Evolutionary conservation across 2,113 vertebrate genomes (phyloP).

Genomic region (Tricholaema leucomelas): DNA sequence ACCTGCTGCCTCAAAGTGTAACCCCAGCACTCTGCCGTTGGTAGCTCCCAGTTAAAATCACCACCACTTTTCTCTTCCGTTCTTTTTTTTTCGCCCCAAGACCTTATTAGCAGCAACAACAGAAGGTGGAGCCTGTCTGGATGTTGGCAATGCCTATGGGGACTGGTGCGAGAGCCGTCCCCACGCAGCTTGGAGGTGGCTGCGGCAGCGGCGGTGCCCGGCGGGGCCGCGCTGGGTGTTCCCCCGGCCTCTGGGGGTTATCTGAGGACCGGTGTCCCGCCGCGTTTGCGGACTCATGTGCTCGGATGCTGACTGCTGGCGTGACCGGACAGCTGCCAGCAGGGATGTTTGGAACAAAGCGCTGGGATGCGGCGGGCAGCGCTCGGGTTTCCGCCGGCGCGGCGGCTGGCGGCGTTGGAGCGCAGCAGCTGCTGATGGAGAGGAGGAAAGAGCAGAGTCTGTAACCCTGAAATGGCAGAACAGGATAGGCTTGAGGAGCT

Average conservation of each 20-base stretch:
- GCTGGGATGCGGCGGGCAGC: background rate
- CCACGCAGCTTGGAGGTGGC: background rate
- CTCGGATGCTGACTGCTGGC: background rate
- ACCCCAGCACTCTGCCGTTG: accelerated
- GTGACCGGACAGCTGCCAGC: background rate
- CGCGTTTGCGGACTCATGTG: background rate
- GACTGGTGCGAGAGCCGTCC: background rate
- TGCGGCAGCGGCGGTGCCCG: background rate
- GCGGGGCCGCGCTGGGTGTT: accelerated
- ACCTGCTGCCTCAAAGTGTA: accelerated
- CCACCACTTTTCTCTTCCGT: background rate
- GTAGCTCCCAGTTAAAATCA: background rate
- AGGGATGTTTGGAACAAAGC: background rate
- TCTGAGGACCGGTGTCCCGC: background rate
- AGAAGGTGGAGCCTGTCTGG: background rate
- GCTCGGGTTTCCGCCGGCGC: background rate
- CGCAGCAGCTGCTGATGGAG: background rate
- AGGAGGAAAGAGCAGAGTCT: accelerated
- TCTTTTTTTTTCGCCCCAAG: background rate
- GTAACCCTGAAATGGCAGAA: accelerated
- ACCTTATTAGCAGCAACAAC: background rate
- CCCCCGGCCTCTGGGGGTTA: background rate
- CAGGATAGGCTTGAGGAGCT: background rate
- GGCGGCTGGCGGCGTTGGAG: accelerated
- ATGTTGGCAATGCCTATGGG: background rate